Percentiles rank a stretch among this genome's conserved stretches.
phyloP scores from a whole-genome alignment of 2,797 vertebrate species.

The Crenichthys baileyi region DNA sequence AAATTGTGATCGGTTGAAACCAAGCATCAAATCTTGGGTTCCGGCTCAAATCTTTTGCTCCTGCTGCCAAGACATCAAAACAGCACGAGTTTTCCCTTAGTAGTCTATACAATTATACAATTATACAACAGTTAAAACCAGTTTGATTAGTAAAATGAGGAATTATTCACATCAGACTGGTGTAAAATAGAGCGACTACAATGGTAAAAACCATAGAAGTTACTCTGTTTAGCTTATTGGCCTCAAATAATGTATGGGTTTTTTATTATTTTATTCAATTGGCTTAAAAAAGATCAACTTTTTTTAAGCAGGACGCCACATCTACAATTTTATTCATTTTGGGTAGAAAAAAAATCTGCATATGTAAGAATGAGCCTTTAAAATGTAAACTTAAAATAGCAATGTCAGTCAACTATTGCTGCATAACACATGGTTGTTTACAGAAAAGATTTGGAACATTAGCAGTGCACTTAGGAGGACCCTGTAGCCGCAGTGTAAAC shows the following conservation, averaged over 20 bases:
- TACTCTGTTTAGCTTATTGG: neutral
- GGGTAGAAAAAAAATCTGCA: neutral
- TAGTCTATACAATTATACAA: too few species aligned
- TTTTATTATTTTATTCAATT: neutral
- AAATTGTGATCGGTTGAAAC: neutral
- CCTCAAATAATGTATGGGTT: neutral
- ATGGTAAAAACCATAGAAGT: neutral
- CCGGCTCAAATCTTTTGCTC: neutral
- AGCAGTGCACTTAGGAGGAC: neutral
- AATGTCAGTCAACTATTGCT: neutral
- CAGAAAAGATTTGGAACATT: neutral
- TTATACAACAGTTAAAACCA: neutral
- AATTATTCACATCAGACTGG: neutral
- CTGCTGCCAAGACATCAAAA: neutral
- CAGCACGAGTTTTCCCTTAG: too few species aligned
- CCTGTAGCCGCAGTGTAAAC: neutral
- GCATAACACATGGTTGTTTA: neutral
- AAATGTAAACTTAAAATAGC: neutral
- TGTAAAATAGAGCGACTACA: neutral
- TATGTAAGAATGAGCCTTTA: neutral
- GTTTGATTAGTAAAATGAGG: neutral
- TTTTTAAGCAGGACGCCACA: neutral
- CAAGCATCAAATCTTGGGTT: neutral
- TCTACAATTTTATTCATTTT: neutral
- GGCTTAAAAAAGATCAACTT: too few species aligned